Evolutionary conservation across 2,888 invertebrate species (phyloP).

Genomic region (Sphaerophoria rueppellii): DNA sequence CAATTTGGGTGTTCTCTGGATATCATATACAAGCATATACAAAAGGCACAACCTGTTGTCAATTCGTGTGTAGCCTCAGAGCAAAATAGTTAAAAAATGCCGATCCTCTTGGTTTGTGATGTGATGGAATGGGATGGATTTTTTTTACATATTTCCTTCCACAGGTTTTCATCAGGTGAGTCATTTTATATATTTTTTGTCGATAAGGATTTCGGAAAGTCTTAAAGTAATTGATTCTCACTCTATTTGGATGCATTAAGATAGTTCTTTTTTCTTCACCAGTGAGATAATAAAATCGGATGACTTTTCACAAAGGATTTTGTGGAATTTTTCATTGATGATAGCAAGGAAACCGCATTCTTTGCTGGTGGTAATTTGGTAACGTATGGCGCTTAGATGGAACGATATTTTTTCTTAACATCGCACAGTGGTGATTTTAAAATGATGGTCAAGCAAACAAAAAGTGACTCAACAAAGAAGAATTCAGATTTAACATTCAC

Average conservation of each 20-base stretch:
- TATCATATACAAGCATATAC: constrained; percentile 9
- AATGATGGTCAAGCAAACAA: neutral
- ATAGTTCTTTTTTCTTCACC: constrained; percentile 27
- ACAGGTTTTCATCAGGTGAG: constrained; percentile 51
- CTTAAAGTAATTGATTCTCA: constrained; percentile 63
- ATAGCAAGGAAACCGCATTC: constrained; percentile 61
- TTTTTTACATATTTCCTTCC: constrained; percentile 23
- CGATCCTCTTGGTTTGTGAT: constrained; percentile 45
- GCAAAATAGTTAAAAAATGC: constrained; percentile 52
- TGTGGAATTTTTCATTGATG: constrained; percentile 47
- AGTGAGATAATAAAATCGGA: constrained; percentile 33
- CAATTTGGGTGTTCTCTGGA: constrained; percentile 69
- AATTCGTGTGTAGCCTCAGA: constrained; percentile 35
- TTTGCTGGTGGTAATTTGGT: constrained; percentile 19
- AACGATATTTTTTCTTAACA: neutral
- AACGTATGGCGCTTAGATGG: constrained; percentile 7
- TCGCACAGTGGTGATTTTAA: constrained; percentile 10
- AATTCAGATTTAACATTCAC: neutral
- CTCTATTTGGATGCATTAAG: constrained; percentile 58
- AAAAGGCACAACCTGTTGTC: constrained; percentile 36
- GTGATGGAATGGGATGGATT: constrained; percentile 8
- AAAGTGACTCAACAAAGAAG: too few relatives aligned
- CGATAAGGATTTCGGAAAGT: constrained; percentile 67
- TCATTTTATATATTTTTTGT: constrained; percentile 41
- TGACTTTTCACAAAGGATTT: constrained; percentile 38